A percentile compares a stretch with the other conserved stretches of the same genome.
Conservation (phyloP, 2,888 invertebrate species). For the Ormia ochracea region DNA sequence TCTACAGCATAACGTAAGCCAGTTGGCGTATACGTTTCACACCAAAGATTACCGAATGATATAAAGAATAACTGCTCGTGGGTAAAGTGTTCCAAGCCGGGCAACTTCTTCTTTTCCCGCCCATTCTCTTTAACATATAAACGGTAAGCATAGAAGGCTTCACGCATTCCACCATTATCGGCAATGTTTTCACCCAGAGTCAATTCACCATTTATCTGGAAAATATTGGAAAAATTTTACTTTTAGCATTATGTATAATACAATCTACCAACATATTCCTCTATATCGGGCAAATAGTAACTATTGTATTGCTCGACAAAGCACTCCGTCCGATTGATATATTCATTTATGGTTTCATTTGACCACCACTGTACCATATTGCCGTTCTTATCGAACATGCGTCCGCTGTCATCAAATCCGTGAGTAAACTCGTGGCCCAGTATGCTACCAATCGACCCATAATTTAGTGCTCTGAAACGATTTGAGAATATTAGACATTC, state of each 20-base stretch:
- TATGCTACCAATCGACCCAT: slow-evolving; percentile 87
- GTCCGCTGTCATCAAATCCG: slow-evolving; percentile 79
- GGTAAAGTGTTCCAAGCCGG: slow-evolving; percentile 84
- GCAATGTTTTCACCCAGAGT: slow-evolving; percentile 90
- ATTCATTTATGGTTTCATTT: slow-evolving; percentile 84
- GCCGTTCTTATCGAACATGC: slow-evolving; percentile 90
- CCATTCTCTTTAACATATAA: slow-evolving; percentile 80
- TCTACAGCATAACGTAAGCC: slow-evolving; percentile 81
- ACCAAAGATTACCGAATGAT: slow-evolving; percentile 91
- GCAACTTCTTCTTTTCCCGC: slow-evolving; percentile 80
- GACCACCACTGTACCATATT: slow-evolving; percentile 95
- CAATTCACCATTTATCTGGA: slow-evolving; percentile 84
- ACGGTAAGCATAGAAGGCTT: slow-evolving; percentile 84
- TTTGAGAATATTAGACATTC: too few relatives aligned
- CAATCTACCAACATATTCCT: slow-evolving; percentile 78
- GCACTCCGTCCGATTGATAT: slow-evolving; percentile 86
- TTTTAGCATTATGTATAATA: background rate
- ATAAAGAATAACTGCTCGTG: slow-evolving; percentile 88
- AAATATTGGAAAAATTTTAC: slow-evolving; percentile 21
- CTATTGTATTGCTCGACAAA: slow-evolving; percentile 89
- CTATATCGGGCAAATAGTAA: slow-evolving; percentile 82
- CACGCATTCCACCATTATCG: slow-evolving; percentile 88
- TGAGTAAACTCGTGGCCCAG: slow-evolving; percentile 86
- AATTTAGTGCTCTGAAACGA: slow-evolving; percentile 83
- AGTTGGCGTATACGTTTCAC: slow-evolving; percentile 83